Conservation (phyloP, 2,797 vertebrate species). For the Alosa sapidissima region DNA sequence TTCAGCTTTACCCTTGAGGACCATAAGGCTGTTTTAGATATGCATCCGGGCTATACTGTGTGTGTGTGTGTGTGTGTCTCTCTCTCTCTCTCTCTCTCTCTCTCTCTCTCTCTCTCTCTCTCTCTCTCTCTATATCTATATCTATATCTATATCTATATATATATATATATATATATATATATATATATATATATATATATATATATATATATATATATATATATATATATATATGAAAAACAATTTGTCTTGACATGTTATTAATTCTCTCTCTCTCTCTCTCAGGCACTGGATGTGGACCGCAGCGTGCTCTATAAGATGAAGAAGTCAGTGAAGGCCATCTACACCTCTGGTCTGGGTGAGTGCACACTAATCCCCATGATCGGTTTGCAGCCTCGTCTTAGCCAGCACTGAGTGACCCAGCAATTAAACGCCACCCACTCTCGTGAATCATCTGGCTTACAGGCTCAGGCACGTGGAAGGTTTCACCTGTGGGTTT, state of each 20-base stretch:
- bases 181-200: too few species aligned
- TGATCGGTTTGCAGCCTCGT: not conserved
- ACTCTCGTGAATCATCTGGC: not conserved
- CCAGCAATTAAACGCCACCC: not conserved
- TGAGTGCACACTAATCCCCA: constrained; percentile 71
- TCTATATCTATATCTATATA: too few species aligned
- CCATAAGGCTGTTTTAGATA: not conserved
- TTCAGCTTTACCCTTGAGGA: not conserved
- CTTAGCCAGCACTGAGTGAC: not conserved
- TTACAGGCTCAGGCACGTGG: not conserved
- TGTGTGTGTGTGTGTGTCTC: too few species aligned
- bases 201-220: too few species aligned
- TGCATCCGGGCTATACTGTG: not conserved
- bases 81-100: too few species aligned
- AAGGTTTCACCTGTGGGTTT: not conserved
- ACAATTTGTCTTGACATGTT: not conserved
- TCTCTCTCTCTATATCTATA: too few species aligned
- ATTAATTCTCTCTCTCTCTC: constrained; percentile 37
- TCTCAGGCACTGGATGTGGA: constrained; percentile 94
- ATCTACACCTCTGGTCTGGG: constrained; percentile 95
- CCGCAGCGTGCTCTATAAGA: constrained; percentile 96
- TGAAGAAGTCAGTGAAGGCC: constrained; percentile 99
- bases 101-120: too few species aligned
- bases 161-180: too few species aligned
- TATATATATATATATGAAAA: not conserved